These are phyloP conservation scores for Cosmorhoe ocellata DNA, from an alignment of 2,888 invertebrate species.

Conservation along the genomic window DNA sequence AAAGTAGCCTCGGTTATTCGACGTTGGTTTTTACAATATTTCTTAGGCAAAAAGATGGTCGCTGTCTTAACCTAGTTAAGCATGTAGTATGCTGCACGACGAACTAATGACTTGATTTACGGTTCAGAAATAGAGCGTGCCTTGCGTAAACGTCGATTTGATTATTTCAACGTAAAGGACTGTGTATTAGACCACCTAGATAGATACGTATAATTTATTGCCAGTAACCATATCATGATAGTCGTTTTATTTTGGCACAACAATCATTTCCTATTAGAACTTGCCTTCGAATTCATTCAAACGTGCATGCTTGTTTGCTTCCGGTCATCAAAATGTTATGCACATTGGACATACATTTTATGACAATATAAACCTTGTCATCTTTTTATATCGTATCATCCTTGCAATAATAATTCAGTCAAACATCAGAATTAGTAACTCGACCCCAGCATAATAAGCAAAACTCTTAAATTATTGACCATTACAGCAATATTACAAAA, in stretches of 20 bases:
- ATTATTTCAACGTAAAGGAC: slow-evolving; percentile 38
- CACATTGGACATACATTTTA: too few species aligned
- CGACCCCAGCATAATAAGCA: too few species aligned
- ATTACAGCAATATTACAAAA: too few species aligned
- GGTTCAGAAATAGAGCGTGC: slow-evolving; percentile 52
- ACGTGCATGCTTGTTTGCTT: slow-evolving; percentile 9
- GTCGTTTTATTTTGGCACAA: slow-evolving; percentile 26
- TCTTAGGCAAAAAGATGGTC: background rate
- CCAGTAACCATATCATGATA: background rate
- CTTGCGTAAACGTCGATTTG: slow-evolving; percentile 47
- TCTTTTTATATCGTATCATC: too few species aligned
- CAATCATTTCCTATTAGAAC: slow-evolving; percentile 26
- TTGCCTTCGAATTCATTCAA: slow-evolving; percentile 24
- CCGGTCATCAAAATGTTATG: slow-evolving; percentile 3
- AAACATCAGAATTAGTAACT: too few species aligned
- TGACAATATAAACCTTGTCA: too few species aligned
- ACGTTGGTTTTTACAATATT: too few species aligned
- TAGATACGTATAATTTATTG: too few species aligned
- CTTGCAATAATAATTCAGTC: too few species aligned
- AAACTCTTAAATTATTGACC: too few species aligned
- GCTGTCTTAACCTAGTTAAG: slow-evolving; percentile 1
- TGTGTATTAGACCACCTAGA: background rate
- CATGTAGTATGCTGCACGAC: background rate
- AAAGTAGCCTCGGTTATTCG: too few species aligned
- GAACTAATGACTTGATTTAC: slow-evolving; percentile 46